These are phyloP conservation scores for Diarsia mendica DNA, from an alignment of 2,888 invertebrate species.

Conservation along the genomic window DNA sequence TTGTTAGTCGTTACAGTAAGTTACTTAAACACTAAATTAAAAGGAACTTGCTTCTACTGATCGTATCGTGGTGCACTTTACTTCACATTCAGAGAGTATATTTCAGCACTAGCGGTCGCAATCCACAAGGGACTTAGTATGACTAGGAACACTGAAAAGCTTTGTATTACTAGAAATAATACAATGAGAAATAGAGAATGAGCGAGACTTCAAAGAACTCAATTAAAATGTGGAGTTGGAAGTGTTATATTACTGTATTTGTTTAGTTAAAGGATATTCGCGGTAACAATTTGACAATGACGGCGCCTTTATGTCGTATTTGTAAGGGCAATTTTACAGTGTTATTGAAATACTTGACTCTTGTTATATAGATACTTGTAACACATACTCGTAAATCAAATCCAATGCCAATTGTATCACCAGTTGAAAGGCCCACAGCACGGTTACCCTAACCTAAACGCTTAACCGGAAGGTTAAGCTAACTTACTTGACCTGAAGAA, in stretches of 20 bases:
- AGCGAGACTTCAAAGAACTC: background rate
- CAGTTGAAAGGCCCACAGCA: background rate
- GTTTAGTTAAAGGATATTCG: background rate
- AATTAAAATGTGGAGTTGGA: constrained; percentile 7
- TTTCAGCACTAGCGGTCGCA: constrained; percentile 26
- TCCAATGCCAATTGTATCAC: too few relatives aligned
- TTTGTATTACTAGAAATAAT: constrained; percentile 8
- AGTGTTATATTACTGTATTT: background rate
- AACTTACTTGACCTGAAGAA: background rate
- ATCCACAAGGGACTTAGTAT: constrained; percentile 18
- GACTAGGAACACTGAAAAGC: constrained; percentile 33
- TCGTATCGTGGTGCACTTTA: constrained; percentile 43
- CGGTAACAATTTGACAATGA: background rate
- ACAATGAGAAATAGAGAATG: constrained; percentile 14
- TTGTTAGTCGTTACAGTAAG: constrained; percentile 19
- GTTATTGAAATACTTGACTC: too few relatives aligned
- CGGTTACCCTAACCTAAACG: background rate
- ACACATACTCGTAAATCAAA: too few relatives aligned
- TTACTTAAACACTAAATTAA: constrained; percentile 43
- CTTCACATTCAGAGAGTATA: constrained; percentile 44
- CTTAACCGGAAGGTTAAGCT: background rate
- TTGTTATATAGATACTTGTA: too few relatives aligned
- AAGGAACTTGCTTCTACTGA: constrained; percentile 34
- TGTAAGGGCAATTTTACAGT: background rate
- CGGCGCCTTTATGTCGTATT: background rate